phyloP scores from a whole-genome alignment of 2,113 vertebrate species.

The Macquaria australasica region DNA sequence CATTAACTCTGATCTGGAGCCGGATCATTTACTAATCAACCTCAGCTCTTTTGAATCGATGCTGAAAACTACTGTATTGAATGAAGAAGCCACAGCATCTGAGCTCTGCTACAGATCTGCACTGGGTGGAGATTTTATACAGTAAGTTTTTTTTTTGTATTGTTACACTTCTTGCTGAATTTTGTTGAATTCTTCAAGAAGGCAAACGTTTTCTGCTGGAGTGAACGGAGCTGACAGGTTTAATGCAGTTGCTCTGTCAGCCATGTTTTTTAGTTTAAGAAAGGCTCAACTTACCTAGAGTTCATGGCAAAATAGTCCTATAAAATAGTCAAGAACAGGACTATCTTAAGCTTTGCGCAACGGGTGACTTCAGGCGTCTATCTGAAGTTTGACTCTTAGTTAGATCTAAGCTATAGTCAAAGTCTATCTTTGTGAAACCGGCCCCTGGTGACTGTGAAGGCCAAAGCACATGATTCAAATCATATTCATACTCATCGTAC shows the following conservation, averaged over 20 bases:
- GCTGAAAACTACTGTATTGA: no score
- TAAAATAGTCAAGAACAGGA: no score
- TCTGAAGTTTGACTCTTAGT: background rate
- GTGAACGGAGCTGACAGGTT: no score
- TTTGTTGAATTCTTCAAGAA: no score
- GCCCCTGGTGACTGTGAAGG: background rate
- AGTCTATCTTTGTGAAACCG: background rate
- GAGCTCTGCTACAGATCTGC: background rate
- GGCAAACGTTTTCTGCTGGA: no score
- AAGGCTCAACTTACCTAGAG: no score
- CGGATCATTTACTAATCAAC: background rate
- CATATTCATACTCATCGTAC: background rate
- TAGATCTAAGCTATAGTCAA: background rate
- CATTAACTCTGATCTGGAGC: background rate
- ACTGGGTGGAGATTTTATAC: no score
- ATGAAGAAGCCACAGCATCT: background rate
- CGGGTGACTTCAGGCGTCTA: background rate
- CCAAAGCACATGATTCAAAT: background rate
- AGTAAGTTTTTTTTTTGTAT: no score
- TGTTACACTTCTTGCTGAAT: no score
- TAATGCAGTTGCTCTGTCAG: no score
- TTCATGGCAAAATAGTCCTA: no score
- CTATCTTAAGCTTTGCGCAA: background rate
- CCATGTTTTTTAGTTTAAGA: no score
- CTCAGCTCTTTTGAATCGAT: background rate